Conservation (phyloP, 1,140 invertebrate species). For the Papilio polyxenes region DNA sequence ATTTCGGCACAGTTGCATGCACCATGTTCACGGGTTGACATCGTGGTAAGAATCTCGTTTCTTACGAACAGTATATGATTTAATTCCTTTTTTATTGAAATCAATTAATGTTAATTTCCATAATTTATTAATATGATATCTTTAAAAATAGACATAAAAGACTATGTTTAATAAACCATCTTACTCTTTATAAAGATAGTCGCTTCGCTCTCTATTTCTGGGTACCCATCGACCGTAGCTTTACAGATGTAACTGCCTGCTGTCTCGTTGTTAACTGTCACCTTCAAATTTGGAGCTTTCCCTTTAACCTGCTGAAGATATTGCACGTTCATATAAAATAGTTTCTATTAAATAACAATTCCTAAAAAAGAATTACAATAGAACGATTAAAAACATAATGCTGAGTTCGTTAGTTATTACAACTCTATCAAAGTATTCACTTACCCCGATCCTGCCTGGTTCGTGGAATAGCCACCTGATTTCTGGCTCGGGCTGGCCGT, state of each 20-base stretch:
- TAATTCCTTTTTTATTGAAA: no score
- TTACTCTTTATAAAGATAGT: constrained; percentile 90
- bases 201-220: constrained; percentile 91
- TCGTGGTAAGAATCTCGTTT: no score
- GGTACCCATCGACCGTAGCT: constrained; percentile 90
- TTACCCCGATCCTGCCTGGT: constrained; percentile 76
- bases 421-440: constrained; percentile 65
- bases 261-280: constrained; percentile 87
- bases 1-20: no score
- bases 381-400: no score
- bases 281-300: constrained; percentile 86
- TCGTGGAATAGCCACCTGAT: constrained; percentile 93
- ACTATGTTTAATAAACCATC: constrained; percentile 29
- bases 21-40: no score
- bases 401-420: no score
- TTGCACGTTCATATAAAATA: constrained; percentile 59
- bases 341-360: constrained; percentile 14
- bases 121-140: not conserved
- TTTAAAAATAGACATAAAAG: not conserved
- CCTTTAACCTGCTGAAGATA: constrained; percentile 84
- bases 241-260: constrained; percentile 94
- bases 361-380: no score
- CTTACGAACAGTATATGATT: no score
- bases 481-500: constrained; percentile 94
- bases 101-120: not conserved